Base-by-base conservation (phyloP, 2,888 invertebrate species). In the Odiellus spinosus region DNA sequence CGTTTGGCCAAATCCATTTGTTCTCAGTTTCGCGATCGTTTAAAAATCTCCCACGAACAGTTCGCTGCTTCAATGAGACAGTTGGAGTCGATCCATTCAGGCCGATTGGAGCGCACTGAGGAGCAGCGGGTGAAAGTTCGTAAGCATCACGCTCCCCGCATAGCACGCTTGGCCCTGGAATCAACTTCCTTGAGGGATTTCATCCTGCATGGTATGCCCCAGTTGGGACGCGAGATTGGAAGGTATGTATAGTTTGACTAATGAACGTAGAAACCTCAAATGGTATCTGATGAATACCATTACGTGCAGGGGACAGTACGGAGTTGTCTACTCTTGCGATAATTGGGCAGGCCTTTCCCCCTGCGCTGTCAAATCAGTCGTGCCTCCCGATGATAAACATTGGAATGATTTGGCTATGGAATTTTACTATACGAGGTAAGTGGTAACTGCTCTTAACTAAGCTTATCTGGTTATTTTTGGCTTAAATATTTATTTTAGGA, bases 401-500 rank as follows among this genome's bases (percentile, higher is more conserved):
- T 87, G 85, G 80, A 80, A 82, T 61, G 87, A 88, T 61, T 69
- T 88, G 1, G 85, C 87, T 1, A 80, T 87, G 78, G 87, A 88
- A 67, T 86, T 86, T 71, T 85, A 83, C 64, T 86, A 86, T 59
- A 85, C 86, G 42, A 77, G 80, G 82, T 80, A 60, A 50, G 50
- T n/a, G 43, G 8, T 12, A 33, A 53, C n/a, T n/a, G n/a, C n/a
- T n/a, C n/a, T n/a, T n/a, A n/a, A n/a, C n/a, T n/a, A n/a, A n/a
- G n/a, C n/a, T n/a, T n/a, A n/a, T n/a, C n/a, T n/a, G n/a, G n/a
- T n/a, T n/a, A n/a, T n/a, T n/a, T n/a, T n/a, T n/a, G n/a, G n/a
- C n/a, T n/a, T n/a, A n/a, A n/a, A n/a, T n/a, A n/a, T n/a, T n/a
- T n/a, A n/a, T n/a, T n/a, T n/a, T n/a, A n/a, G n/a, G n/a, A n/a